Evolutionary conservation across 2,888 invertebrate genomes (phyloP).

Genomic region (Kuschelorhynchus macadamiae): DNA sequence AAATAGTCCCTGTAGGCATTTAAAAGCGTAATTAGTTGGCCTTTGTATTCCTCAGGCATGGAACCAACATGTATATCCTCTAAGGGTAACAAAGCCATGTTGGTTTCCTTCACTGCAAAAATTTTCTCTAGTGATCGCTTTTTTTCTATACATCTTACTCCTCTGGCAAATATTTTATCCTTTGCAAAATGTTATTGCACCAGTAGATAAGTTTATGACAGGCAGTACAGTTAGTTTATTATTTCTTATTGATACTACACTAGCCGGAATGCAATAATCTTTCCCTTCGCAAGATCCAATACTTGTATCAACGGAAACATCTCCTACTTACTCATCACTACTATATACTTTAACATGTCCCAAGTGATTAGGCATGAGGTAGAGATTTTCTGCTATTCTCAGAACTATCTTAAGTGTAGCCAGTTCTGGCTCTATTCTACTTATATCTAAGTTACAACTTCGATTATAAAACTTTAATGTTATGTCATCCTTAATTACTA

Average conservation of each 20-base stretch:
- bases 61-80: constrained; percentile 20
- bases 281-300: background rate
- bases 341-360: constrained; percentile 36
- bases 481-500: constrained; percentile 17
- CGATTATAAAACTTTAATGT: constrained; percentile 4
- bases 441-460: background rate
- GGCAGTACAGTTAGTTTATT: no score
- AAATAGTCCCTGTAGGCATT: constrained; percentile 46
- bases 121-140: background rate
- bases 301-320: constrained; percentile 40
- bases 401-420: background rate
- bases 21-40: constrained; percentile 20
- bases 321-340: constrained; percentile 28
- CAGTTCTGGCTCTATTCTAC: background rate
- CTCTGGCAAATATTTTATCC: constrained; percentile 36
- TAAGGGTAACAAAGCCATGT: background rate
- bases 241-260: no score
- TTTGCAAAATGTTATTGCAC: constrained; percentile 19
- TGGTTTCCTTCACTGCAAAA: background rate
- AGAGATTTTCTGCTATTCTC: background rate
- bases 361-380: constrained; percentile 22
- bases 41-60: constrained; percentile 54
- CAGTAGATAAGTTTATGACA: background rate
- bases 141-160: constrained; percentile 28
- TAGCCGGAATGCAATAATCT: no score